A percentile compares a stretch with the other conserved stretches of the same genome.
phyloP scores from a whole-genome alignment of 1,140 invertebrate genomes.

The Cydia splendana region DNA sequence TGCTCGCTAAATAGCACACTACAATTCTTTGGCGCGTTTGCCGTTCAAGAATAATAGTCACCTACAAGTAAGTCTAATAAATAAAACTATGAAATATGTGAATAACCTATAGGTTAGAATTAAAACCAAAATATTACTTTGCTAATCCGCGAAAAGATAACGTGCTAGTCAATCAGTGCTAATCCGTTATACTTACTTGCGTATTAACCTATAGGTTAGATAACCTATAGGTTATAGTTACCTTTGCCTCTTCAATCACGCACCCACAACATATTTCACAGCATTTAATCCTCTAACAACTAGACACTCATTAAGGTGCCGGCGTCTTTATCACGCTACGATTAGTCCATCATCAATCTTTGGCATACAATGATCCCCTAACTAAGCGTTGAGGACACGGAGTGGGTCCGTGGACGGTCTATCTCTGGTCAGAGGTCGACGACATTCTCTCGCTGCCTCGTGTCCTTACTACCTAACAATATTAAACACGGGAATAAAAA shows the following conservation, averaged over 20 bases:
- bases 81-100: neutral
- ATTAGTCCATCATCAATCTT: constrained; percentile 70
- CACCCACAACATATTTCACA: constrained; percentile 16
- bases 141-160: too few species aligned
- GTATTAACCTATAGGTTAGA: too few species aligned
- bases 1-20: too few species aligned
- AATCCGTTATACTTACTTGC: too few species aligned
- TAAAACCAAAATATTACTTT: too few species aligned
- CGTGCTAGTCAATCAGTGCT: too few species aligned
- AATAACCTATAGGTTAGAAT: neutral
- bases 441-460: constrained; percentile 2
- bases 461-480: neutral
- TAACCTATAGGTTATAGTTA: too few species aligned
- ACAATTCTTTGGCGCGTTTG: too few species aligned
- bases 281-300: constrained; percentile 36
- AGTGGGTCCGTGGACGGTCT: constrained; percentile 53
- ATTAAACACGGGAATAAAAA: neutral
- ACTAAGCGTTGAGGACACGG: constrained; percentile 62
- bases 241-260: neutral
- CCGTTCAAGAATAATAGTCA: neutral
- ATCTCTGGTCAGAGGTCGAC: constrained; percentile 49
- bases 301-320: constrained; percentile 46
- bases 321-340: constrained; percentile 51
- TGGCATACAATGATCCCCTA: constrained; percentile 64
- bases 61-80: neutral